Evolutionary conservation across 2,888 invertebrate genomes (phyloP), one percentile per base, ranked within the genome.

Genomic region (Digitonthophagus gazella): DNA sequence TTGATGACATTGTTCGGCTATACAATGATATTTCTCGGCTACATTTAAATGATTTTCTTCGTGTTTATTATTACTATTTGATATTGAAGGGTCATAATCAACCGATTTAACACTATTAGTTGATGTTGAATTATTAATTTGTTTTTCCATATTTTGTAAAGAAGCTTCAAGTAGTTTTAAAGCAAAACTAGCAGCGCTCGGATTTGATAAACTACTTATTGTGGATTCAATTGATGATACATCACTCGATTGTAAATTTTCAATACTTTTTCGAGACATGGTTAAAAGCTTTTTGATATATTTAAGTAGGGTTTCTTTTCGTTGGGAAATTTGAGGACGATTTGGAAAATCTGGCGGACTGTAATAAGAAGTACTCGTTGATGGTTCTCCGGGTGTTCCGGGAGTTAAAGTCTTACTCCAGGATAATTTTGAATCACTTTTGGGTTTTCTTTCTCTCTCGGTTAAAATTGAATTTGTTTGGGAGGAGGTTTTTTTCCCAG

Each of bases 1-100:
- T 71, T 87, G 84, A 0, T 84, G 84, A 67, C 86, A 88, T 58
- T 83, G 84, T 58, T 85, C 85, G 0, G 87, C 86, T 11, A 88
- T 81, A 72, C 86, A 81, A 0, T 85, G 83, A 69, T 86, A 87
- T 18, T 74, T 58, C 19, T 74, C 19, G 8, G 69, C 11, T 19
- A 67, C 55, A 6, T 14, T 18, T 57, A 6, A 16, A 14, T 19
- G 22, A 19, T 20, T 44, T 58, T 28, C 58, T 14, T 19, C 58
- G n/a, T 44, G 61, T 19, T 16, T 44, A 6, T 20, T 58, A 1
- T 68, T 61, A 64, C 67, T 64, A 22, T 64, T 69, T 8, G 63
- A 61, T 3, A 67, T 63, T 22, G 54, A 67, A 11, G 57, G 56
- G n/a, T 22, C 61, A 11, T 61, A 19, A 1, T 55, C 65, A n/a